These are phyloP conservation scores for Aproaerema taeniolella DNA, from an alignment of 2,888 invertebrate genomes.

Conservation along the genomic window DNA sequence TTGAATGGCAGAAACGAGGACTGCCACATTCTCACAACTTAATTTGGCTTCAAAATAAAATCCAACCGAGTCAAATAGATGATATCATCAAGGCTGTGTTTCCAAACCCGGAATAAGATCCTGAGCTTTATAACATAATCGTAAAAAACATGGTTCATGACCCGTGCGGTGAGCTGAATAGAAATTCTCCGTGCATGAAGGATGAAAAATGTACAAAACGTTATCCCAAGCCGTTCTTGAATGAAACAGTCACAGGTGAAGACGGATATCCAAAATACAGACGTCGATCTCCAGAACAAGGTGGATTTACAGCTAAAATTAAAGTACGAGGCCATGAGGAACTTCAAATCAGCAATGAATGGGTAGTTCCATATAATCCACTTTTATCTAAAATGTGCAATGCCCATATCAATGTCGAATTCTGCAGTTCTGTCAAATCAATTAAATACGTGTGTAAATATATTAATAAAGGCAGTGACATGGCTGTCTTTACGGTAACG, in stretches of 20 bases:
- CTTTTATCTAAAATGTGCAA: conserved; percentile 32
- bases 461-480: conserved; percentile 23
- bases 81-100: conserved; percentile 18
- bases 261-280: conserved; percentile 20
- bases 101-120: conserved; percentile 18
- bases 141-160: conserved; percentile 20
- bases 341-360: conserved; percentile 30
- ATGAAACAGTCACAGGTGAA: conserved; percentile 24
- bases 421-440: conserved; percentile 18
- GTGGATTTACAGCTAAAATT: conserved; percentile 18
- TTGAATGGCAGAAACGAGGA: conserved; percentile 36
- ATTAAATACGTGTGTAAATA: conserved; percentile 24
- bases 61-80: conserved; percentile 6
- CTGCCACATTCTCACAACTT: conserved; percentile 28
- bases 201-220: conserved; percentile 19
- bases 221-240: conserved; percentile 23
- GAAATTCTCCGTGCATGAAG: conserved; percentile 19
- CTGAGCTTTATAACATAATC: conserved; percentile 16
- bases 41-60: background rate
- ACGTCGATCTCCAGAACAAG: conserved; percentile 25
- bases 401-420: conserved; percentile 48
- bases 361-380: conserved; percentile 43
- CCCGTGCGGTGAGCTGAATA: conserved; percentile 16
- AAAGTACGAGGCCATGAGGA: conserved; percentile 19
- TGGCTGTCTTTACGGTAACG: conserved; percentile 15